Conservation (phyloP, 2,797 vertebrate genomes). For the Paratrypauchen microcephalus region DNA sequence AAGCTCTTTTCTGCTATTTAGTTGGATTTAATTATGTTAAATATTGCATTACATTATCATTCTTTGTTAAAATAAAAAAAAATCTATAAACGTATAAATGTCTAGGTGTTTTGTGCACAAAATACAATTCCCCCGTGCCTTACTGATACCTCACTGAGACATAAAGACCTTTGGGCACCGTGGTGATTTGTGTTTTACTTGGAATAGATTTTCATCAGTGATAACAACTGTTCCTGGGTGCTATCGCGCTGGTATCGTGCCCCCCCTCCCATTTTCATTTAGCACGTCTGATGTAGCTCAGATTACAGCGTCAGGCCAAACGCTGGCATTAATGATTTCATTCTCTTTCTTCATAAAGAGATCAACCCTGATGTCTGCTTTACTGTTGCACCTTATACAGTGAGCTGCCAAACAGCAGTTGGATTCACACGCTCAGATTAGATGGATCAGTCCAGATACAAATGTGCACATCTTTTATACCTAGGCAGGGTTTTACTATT, state of each 20-base stretch:
- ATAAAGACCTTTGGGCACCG: constrained; percentile 30
- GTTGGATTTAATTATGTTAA: too few relatives aligned
- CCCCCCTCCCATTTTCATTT: constrained; percentile 62
- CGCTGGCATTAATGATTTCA: constrained; percentile 65
- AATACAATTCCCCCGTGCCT: background rate
- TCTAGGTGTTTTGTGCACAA: background rate
- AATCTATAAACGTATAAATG: background rate
- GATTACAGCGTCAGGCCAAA: constrained; percentile 68
- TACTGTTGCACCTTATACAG: constrained; percentile 35
- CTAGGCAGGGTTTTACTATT: constrained; percentile 10
- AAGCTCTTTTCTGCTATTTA: too few relatives aligned
- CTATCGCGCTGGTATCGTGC: constrained; percentile 36
- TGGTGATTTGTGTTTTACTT: constrained; percentile 51
- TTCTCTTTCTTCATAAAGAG: constrained; percentile 59
- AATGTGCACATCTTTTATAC: constrained; percentile 24
- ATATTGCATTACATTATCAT: too few relatives aligned
- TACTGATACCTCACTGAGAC: constrained; percentile 5
- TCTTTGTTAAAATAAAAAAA: background rate
- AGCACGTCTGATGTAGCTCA: constrained; percentile 58
- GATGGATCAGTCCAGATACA: constrained; percentile 32
- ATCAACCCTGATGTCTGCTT: constrained; percentile 49
- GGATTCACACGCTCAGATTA: constrained; percentile 43
- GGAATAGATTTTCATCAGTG: constrained; percentile 58
- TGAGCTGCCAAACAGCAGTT: constrained; percentile 34
- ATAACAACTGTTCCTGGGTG: constrained; percentile 66